Base-by-base conservation (phyloP, 2,113 vertebrate genomes). In the Bubo blakistoni region DNA sequence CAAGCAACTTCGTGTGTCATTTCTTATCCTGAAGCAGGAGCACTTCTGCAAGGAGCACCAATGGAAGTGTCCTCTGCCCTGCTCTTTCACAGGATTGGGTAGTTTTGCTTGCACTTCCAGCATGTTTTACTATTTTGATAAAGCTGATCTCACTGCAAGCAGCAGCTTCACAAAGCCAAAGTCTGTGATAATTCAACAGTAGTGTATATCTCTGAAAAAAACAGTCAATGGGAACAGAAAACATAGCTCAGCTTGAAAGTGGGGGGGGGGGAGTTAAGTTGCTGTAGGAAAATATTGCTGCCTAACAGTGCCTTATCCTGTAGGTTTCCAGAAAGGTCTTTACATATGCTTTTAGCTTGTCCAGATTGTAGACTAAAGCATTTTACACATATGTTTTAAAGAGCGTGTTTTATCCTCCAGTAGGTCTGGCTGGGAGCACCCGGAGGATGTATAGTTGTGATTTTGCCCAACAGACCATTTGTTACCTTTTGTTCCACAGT, bases 291-390 rank as follows among this genome's bases (percentile, higher is more conserved):
- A 72, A 49, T 19, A 40, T 3, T 58, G 17, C 26, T 76, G 40
- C 32, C 10, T 52, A 65, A 15, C 5, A 32, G 21, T 38, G 13
- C 20, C 7, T 86, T 32, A 27, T 24, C 2, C 18, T n/a, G 19
- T 17, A 36, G 29, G 11, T 20, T 89, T 80, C 58, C 44, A 54
- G 57, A 80, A 93, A n/a, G 3, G 3, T n/a, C 26, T 71, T 82
- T 29, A 27, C 0, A 0, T 24, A 24, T 32, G 5, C 34, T 80
- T 86, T 72, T 40, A 29, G 2, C 46, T 77, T 69, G 44, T 30
- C 49, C 5, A 21, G 19, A 25, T 22, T 10, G 11, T 58, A 46
- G 87, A 89, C 34, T 49, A 54, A 38, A 57, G 18, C 12, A 36
- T 73, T 25, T 38, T 27, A 12, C 0, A 2, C 16, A 10, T 1